A percentile compares a stretch with the other conserved stretches of the same genome.
Conservation (phyloP, 2,113 vertebrate genomes). For the Psephotus haematonotus region DNA sequence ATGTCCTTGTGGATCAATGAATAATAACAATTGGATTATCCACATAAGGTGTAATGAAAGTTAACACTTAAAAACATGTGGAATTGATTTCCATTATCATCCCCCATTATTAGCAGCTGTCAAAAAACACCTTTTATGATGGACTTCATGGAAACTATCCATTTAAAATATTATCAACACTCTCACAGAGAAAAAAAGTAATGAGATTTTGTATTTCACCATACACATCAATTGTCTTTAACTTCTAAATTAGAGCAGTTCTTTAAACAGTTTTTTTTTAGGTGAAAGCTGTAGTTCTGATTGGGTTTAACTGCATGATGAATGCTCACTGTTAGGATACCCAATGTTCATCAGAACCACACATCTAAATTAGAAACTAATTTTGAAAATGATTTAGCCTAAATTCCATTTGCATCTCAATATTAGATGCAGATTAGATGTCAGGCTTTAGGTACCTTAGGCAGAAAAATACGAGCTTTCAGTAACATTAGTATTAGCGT, state of each 20-base stretch:
- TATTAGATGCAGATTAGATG: background rate
- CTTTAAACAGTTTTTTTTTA: background rate
- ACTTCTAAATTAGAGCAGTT: background rate
- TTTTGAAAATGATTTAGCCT: background rate
- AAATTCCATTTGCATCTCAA: background rate
- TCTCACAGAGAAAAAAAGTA: background rate
- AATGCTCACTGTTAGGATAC: background rate
- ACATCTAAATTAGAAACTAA: background rate
- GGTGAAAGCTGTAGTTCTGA: accelerated
- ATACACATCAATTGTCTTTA: background rate
- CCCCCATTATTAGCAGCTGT: background rate
- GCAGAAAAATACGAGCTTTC: background rate
- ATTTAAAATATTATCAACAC: background rate
- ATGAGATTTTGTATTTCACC: background rate
- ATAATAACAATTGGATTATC: background rate
- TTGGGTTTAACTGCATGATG: background rate
- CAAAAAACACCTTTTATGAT: background rate
- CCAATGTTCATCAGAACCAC: background rate
- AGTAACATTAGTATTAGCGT: background rate
- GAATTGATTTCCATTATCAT: background rate
- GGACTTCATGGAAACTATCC: background rate
- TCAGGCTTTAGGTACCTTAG: background rate
- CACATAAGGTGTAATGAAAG: background rate
- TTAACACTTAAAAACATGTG: background rate
- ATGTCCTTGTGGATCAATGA: background rate